These are phyloP conservation scores for Fistularia commersonii DNA, from an alignment of 2,797 vertebrate species.

Conservation along the genomic window DNA sequence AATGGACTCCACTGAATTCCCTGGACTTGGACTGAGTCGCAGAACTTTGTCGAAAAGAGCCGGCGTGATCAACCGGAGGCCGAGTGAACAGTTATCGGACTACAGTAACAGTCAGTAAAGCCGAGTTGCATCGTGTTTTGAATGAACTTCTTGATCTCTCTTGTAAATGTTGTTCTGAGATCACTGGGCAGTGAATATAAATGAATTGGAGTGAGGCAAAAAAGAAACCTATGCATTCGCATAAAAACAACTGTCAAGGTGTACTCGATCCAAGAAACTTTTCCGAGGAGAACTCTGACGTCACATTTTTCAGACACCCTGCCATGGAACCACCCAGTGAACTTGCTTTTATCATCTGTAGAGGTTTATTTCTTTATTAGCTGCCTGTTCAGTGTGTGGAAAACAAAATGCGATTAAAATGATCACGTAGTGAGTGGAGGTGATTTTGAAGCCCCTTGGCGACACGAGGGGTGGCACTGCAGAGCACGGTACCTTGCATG, in stretches of 20 bases:
- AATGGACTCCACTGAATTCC: constrained; percentile 18
- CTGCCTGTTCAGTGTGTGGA: constrained; percentile 58
- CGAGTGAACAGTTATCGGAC: constrained; percentile 40
- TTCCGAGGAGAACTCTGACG: constrained; percentile 11
- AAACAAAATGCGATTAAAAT: constrained; percentile 50
- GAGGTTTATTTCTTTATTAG: constrained; percentile 50
- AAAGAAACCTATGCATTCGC: constrained; percentile 1
- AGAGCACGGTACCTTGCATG: constrained; percentile 33
- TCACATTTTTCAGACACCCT: constrained; percentile 7
- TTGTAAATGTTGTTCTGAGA: constrained; percentile 36
- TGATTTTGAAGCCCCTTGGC: constrained; percentile 30
- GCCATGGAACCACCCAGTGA: constrained; percentile 39
- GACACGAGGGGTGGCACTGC: constrained; percentile 15
- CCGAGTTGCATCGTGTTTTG: constrained; percentile 35
- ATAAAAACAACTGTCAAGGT: neutral
- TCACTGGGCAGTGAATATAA: constrained; percentile 30
- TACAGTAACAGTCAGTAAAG: constrained; percentile 38
- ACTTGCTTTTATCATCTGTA: constrained; percentile 35
- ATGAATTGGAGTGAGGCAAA: constrained; percentile 8
- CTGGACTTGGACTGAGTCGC: constrained; percentile 22
- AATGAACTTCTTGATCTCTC: constrained; percentile 43
- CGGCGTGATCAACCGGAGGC: constrained; percentile 10
- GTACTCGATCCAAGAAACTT: too few relatives aligned
- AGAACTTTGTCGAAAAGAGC: constrained; percentile 17
- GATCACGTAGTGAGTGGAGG: constrained; percentile 28